These are phyloP conservation scores for Dorcus parallelipipedus DNA, from an alignment of 2,888 invertebrate genomes.

Conservation along the genomic window DNA sequence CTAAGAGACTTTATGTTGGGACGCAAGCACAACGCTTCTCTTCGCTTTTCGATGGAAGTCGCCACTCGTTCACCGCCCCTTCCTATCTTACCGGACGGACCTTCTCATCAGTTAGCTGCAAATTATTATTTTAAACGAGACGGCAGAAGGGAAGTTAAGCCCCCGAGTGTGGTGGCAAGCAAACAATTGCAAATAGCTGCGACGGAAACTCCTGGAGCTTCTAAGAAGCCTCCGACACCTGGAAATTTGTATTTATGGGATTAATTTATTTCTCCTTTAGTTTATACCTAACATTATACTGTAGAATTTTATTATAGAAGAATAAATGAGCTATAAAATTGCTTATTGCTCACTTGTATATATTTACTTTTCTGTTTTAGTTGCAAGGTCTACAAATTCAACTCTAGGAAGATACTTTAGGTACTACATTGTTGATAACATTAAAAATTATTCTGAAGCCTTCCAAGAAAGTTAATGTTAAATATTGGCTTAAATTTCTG, in stretches of 20 bases:
- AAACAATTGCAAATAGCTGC: constrained; percentile 45
- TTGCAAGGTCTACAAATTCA: no score
- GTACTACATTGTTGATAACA: no score
- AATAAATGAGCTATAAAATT: no score
- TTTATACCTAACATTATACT: no score
- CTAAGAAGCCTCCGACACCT: constrained; percentile 54
- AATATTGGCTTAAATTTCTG: no score
- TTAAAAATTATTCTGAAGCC: no score
- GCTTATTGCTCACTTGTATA: no score
- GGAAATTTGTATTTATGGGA: constrained; percentile 59
- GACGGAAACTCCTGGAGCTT: constrained; percentile 43
- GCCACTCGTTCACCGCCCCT: constrained; percentile 76
- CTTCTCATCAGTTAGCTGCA: constrained; percentile 69
- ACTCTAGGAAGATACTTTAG: no score
- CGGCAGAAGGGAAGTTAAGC: constrained; percentile 72
- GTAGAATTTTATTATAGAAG: no score
- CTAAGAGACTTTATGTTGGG: constrained; percentile 67
- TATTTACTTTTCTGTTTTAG: no score
- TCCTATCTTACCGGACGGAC: constrained; percentile 79
- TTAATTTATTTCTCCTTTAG: constrained; percentile 36
- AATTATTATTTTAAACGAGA: constrained; percentile 87
- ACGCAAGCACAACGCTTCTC: constrained; percentile 51
- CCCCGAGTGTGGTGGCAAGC: constrained; percentile 59
- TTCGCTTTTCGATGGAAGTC: constrained; percentile 66
- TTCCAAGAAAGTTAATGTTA: no score